These are phyloP conservation scores for Acanthoscelides obtectus DNA, from an alignment of 2,888 invertebrate species.

Conservation along the genomic window DNA sequence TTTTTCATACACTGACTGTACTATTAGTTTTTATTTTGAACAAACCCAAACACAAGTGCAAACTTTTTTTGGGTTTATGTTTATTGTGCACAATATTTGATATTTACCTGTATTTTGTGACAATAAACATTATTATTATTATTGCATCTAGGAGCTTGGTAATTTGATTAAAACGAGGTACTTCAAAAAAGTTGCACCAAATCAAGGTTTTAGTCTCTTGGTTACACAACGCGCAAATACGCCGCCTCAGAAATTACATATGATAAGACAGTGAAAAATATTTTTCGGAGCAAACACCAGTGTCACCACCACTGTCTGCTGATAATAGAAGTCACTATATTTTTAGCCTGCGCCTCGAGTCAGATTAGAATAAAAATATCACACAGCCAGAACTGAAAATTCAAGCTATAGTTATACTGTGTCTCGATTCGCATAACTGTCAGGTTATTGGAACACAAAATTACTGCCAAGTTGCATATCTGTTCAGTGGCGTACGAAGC, in stretches of 20 bases:
- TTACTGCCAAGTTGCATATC: slow-evolving; percentile 32
- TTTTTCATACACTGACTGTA: too few species aligned
- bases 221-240: not conserved
- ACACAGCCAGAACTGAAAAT: slow-evolving; percentile 1
- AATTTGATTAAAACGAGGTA: too few species aligned
- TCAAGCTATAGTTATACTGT: slow-evolving; percentile 8
- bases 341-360: slow-evolving; percentile 5
- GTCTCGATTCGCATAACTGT: slow-evolving; percentile 29
- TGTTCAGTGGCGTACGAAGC: slow-evolving; percentile 14
- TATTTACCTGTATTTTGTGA: too few species aligned
- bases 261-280: not conserved
- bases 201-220: not conserved
- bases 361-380: slow-evolving; percentile 8
- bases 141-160: too few species aligned
- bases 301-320: not conserved
- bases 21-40: too few species aligned
- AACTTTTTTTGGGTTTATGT: too few species aligned
- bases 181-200: too few species aligned
- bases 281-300: not conserved
- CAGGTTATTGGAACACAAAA: slow-evolving; percentile 37
- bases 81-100: too few species aligned
- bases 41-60: too few species aligned
- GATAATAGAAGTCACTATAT: slow-evolving; percentile 3
- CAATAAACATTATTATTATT: too few species aligned
- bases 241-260: not conserved